These are phyloP conservation scores for Allacma fusca DNA, from an alignment of 2,888 invertebrate species.

Conservation along the genomic window DNA sequence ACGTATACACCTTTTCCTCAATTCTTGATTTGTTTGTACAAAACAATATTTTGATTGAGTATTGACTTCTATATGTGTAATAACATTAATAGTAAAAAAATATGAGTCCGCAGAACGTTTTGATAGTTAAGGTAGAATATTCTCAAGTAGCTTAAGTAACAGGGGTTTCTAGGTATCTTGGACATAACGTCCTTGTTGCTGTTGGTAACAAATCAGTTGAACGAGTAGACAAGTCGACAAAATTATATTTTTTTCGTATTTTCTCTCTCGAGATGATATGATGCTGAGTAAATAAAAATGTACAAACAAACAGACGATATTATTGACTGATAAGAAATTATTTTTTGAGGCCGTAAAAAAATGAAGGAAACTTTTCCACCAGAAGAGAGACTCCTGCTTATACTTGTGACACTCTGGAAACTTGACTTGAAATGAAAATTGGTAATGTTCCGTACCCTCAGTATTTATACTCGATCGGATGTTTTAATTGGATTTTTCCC, in stretches of 20 bases:
- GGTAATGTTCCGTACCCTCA: slow-evolving; percentile 7
- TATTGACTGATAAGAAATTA: neutral
- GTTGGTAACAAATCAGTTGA: no score
- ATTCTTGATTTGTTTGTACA: no score
- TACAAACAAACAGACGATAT: neutral
- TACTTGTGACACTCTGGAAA: neutral
- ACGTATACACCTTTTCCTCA: no score
- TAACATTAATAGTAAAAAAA: no score
- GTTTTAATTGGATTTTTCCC: slow-evolving; percentile 49
- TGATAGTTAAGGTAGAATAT: no score
- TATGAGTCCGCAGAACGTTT: no score
- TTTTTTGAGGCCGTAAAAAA: slow-evolving; percentile 2
- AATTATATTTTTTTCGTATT: neutral
- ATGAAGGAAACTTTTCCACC: slow-evolving; percentile 10
- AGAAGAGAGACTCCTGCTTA: neutral
- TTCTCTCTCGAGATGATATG: neutral
- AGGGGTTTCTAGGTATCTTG: neutral
- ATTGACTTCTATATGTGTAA: no score
- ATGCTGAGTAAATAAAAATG: neutral
- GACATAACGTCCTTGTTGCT: neutral
- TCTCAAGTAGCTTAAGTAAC: no score
- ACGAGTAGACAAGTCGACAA: neutral
- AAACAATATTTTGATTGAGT: no score
- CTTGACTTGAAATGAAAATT: slow-evolving; percentile 37
- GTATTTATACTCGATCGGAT: slow-evolving; percentile 47